These are phyloP conservation scores for Steinernema carpocapsae DNA, from an alignment of 2,888 invertebrate genomes.

Conservation along the genomic window DNA sequence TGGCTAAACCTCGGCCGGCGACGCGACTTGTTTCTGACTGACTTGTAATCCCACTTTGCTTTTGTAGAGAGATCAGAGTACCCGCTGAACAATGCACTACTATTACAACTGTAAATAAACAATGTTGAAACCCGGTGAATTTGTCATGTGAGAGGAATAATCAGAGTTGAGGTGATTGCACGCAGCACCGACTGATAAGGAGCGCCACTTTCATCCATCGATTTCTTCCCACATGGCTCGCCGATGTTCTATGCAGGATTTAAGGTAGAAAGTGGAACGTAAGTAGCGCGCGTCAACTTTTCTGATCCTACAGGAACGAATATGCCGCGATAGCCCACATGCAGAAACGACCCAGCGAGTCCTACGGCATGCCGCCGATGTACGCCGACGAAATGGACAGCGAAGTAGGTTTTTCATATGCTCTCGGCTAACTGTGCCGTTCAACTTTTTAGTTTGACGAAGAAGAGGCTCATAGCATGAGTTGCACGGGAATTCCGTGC, in stretches of 20 bases:
- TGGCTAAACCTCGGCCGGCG: conserved; percentile 41
- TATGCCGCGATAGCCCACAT: conserved; percentile 13
- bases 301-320: not conserved
- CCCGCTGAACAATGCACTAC: not conserved
- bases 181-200: conserved; percentile 4
- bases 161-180: not conserved
- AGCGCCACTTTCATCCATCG: not conserved
- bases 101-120: conserved; percentile 26
- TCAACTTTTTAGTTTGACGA: conserved; percentile 38
- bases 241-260: conserved; percentile 2
- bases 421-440: not conserved
- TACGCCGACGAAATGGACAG: conserved; percentile 1
- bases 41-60: not conserved
- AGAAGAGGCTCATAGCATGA: conserved; percentile 39
- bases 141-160: too few species aligned
- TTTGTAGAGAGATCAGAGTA: not conserved
- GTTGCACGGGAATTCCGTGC: conserved; percentile 57
- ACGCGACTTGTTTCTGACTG: not conserved
- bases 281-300: not conserved
- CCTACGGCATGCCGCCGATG: conserved; percentile 22
- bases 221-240: not conserved
- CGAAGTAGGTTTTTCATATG: not conserved
- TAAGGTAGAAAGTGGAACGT: not conserved
- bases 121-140: conserved; percentile 13
- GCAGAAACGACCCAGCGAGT: conserved; percentile 26